These are phyloP conservation scores for Iphiclides podalirius DNA, from an alignment of 2,888 invertebrate species.

Conservation along the genomic window DNA sequence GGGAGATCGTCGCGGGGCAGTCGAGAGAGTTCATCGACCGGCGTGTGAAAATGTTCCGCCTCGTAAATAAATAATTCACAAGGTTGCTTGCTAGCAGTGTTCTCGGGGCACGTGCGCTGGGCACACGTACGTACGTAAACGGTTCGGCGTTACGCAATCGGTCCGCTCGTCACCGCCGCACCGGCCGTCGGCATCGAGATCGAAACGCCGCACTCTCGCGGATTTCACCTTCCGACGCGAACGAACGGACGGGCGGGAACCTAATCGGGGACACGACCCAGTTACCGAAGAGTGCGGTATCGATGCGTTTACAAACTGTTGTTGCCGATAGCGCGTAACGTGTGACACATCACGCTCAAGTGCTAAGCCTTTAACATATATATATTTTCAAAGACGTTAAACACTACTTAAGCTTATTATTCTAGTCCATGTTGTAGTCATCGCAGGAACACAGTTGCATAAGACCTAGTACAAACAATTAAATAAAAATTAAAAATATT, in stretches of 20 bases:
- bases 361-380: too few relatives aligned
- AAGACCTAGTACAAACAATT: too few relatives aligned
- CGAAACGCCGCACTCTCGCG: conserved; percentile 51
- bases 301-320: too few relatives aligned
- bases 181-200: conserved; percentile 62
- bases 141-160: conserved; percentile 75
- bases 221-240: conserved; percentile 38
- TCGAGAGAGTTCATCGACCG: conserved; percentile 70
- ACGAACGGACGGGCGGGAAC: conserved; percentile 29
- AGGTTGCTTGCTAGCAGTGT: conserved; percentile 57
- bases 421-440: too few relatives aligned
- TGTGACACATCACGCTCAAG: too few relatives aligned
- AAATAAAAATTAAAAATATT: too few relatives aligned
- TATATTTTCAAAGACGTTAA: too few relatives aligned
- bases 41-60: conserved; percentile 76
- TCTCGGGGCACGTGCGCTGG: conserved; percentile 67
- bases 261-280: neutral
- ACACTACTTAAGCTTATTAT: too few relatives aligned
- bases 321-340: too few relatives aligned
- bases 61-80: conserved; percentile 81
- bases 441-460: too few relatives aligned
- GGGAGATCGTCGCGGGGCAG: conserved; percentile 64
- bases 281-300: neutral
- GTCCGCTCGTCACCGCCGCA: conserved; percentile 72
- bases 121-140: conserved; percentile 70